Evolutionary conservation across 23 tunicate genomes (phyloP), one percentile per base, ranked within the genome.

Genomic region (Corella eumyota): DNA sequence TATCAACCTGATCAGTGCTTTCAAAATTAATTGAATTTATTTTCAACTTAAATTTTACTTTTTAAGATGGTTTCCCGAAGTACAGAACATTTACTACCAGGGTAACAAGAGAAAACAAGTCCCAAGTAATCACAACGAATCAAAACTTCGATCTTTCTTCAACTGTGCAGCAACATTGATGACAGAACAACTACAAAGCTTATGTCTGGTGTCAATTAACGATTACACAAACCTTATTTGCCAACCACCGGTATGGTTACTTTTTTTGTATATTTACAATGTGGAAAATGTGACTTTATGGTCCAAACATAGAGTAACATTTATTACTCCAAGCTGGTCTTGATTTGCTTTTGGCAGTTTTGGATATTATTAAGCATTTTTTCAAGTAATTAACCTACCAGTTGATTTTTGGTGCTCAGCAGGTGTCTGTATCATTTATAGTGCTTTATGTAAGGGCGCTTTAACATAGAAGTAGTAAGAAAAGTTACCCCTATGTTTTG

Each of bases 51-150:
- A 40, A 15, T 40, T 50, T 15, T 25, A 24, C 33, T 9, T 64
- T 27, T 62, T 26, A 19, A 92, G 92, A 57, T 92, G 98, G 98
- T 92, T 92, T 47, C 98, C 98, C 17, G 98, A 92, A 67, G 98
- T 92, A 9, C 98, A 92, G 61, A 92, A 92, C 71, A 76, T 92
- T 61, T 92, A 81, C 55, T 92, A 81, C 49, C 92, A 81, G 61
- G 86, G 92, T 32, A 92, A 92, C 77, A 92, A 92, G 61, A 60
- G 92, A 4, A 92, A 82, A 60, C 86, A 82, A 28, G 91, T 77
- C 20, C 98, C 92, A 19, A 75, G 79, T 62, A 82, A 76, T 50
- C 84, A 75, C 69, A 67, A 81, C 32, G 86, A 77, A 67, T 66
- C 61, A 22, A 81, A 83, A 35, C 64, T 92, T 53, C 62, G 80